Evolutionary conservation across 2,888 invertebrate genomes (phyloP), one percentile per base, ranked within the genome.

Genomic region (Nowickia ferox): DNA sequence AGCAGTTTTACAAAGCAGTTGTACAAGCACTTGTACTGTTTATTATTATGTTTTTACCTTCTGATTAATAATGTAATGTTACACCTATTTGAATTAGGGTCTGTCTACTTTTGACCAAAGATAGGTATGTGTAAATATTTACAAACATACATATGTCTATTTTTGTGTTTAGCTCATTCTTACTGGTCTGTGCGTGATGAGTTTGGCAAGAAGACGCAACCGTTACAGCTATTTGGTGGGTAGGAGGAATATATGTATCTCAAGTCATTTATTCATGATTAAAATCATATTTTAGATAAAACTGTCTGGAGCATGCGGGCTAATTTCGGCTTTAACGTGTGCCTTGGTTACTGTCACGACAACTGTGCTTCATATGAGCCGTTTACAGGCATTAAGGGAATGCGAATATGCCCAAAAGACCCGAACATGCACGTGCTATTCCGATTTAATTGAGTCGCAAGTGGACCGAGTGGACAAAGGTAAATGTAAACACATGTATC

Each of bases 361-460:
- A 0, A 97, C 97, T 0, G 97, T 98, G 48, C 96, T 97, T 88
- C 98, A 98, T 92, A 97, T 98, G 97, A 96, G 96, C 92, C 95
- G 97, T 86, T 93, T 98, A 61, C 97, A 98, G 93, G 97, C 97
- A 0, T 93, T 98, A 15, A 94, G 96, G 87, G 97, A 97, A 92
- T 98, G 98, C 90, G 96, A 97, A 89, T 97, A 97, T 92, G 97
- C 97, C 0, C 95, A 95, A 89, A 94, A 95, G 91, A 96, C 96
- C 0, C 94, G 96, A 85, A 96, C 96, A 0, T 93, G 97, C 91
- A 96, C 96, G 44, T 97, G 97, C 88, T 96, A 95, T 91, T 96
- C 96, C 1, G 95, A 96, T 89, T 94, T 96, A 9, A 94, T 96
- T 1, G 96, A 96, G 89, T 93, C 94, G 0, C 95, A 95, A 88